Evolutionary conservation across 2,113 vertebrate genomes (phyloP), one percentile per base, ranked within the genome.

Genomic region (Fregetta grallaria): DNA sequence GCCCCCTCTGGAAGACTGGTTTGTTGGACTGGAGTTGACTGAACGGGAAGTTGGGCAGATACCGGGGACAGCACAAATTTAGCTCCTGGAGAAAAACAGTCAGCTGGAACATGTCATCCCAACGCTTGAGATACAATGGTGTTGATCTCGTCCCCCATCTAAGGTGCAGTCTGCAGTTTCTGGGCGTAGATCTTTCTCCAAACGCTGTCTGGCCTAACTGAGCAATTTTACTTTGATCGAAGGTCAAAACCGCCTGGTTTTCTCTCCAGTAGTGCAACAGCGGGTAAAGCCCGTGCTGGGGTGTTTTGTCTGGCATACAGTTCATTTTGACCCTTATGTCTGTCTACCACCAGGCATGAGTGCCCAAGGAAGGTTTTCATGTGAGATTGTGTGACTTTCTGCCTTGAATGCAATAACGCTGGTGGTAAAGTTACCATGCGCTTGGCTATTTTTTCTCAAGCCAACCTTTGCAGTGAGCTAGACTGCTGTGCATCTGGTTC

Each of bases 61-160:
- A 16, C 11, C 2, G 22, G 87, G 66, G n/a, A 44, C n/a, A 38
- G 71, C 19, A 44, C 0, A 0, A 4, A 5, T 83, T 81, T n/a
- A 58, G 32, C 42, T 93, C 5, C 63, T n/a, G 61, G 65, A 62
- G 42, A 52, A 80, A 45, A 81, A 2, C 5, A 53, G 27, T 25
- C 40, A 53, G 9, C 36, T 74, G 81, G 34, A 62, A 49, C 0
- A 0, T 32, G 19, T 29, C 22, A 36, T 91, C 47, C 36, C 25
- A 38, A 0, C 0, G 5, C 21, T 25, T 6, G 23, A 77, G 16
- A 10, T 63, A 12, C 21, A 65, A 29, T 0, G 1, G 3, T 23
- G 15, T 30, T 2, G 1, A 6, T 30, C 32, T 29, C 27, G 9
- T 3, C 19, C 5, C 38, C 42, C 7, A 4, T 40, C 15, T 15